Percentiles rank a stretch among this genome's conserved stretches.
Conservation (phyloP, 1,140 invertebrate species). For the Drosophila erecta region DNA sequence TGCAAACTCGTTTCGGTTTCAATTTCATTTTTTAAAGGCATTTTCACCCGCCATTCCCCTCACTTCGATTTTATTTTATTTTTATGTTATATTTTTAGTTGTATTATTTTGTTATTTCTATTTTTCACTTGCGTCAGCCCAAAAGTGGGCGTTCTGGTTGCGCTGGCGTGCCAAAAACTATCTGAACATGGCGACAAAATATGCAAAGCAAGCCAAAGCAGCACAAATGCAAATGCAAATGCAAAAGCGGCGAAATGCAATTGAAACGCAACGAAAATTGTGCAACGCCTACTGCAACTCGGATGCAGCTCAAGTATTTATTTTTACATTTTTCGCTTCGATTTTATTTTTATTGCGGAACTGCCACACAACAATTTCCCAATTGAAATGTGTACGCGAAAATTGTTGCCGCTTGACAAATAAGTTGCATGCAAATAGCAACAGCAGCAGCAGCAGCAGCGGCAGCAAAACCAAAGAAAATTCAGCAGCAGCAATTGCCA, state of each 20-base stretch:
- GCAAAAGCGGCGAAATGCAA: conserved; percentile 56
- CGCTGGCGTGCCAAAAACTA: conserved; percentile 66
- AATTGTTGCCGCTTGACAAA: conserved; percentile 75
- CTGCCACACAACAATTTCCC: conserved; percentile 75
- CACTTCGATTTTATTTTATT: not conserved
- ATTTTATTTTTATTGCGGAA: conserved; percentile 56
- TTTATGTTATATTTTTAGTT: too few species aligned
- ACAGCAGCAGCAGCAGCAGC: conserved; percentile 17
- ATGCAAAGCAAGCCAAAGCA: conserved; percentile 45
- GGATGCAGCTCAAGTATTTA: conserved; percentile 35
- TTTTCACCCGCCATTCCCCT: conserved; percentile 25
- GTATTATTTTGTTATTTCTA: not conserved
- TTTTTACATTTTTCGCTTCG: conserved; percentile 25
- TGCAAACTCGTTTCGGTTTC: conserved; percentile 78
- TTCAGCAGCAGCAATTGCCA: conserved; percentile 41
- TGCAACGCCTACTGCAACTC: conserved; percentile 70
- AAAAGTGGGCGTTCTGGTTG: conserved; percentile 67
- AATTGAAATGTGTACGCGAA: conserved; percentile 78
- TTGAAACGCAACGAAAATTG: conserved; percentile 74
- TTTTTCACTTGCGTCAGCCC: not conserved
- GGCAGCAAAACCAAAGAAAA: conserved; percentile 1
- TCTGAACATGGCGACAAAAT: conserved; percentile 73
- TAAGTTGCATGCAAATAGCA: conserved; percentile 78
- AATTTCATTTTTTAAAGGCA: conserved; percentile 77
- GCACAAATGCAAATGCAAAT: not conserved